Base-by-base conservation (phyloP, 2,797 vertebrate genomes). In the Eidolon dupreanum region DNA sequence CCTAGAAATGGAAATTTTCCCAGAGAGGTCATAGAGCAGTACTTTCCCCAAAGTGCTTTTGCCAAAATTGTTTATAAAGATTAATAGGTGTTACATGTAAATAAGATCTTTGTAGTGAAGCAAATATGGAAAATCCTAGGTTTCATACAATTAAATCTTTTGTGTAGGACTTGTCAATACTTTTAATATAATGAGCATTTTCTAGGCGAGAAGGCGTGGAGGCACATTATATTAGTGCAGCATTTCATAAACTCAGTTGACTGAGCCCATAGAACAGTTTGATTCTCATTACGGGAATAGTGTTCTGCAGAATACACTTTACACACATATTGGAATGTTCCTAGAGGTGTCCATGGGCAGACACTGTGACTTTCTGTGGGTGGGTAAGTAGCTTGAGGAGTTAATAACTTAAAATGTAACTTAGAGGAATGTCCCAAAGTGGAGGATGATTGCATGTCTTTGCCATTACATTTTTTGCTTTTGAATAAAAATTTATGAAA, bases 401-500 rank as follows among this genome's bases (percentile, higher is more conserved):
- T 38, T 68, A 51, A 5, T 24, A 49, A 4, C 6, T 49, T 51
- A 43, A 38, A 59, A 31, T 73, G 12, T 59, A 9, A 22, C n/a
- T 15, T 61, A 81, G 57, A 71, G 66, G 70, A 79, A 19, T 87
- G 5, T 36, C 68, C 51, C 31, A 51, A 13, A 38, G 22, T 53
- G 31, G 75, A 66, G 57, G 15, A 53, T n/a, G 8, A 65, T 24
- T 49, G 31, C 13, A 24, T 38, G 5, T 83, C 51, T 71, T 94
- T 65, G 83, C 36, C 26, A 16, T 71, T 71, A 33, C 2, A 5
- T 77, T n/a, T 73, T 90, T 92, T 82, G 19, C 77, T 74, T 96
- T 94, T 88, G 28, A 92, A n/a, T 68, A 78, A 87, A 93, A 93
- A 82, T 78, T 59, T 17, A 78, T 85, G 65, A 79, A 89, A 82